Evolutionary conservation across 2,797 vertebrate species (phyloP).

Genomic region (Petrocephalus schoutedeni): DNA sequence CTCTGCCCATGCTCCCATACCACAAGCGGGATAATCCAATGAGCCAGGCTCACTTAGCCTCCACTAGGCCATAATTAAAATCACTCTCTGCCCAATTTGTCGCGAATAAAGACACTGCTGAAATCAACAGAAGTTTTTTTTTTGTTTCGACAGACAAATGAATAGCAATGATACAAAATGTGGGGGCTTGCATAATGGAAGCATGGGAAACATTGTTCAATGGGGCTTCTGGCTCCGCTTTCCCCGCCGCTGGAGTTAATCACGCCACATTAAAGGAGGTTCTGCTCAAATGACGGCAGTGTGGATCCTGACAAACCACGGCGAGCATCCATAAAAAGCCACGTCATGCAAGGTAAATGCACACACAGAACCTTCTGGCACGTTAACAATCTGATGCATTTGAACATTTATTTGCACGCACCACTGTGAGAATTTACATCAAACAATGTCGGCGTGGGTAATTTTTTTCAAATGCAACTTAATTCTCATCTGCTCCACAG

Average conservation of each 20-base stretch:
- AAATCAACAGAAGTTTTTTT: constrained; percentile 23
- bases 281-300: background rate
- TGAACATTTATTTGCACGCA: background rate
- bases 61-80: constrained; percentile 35
- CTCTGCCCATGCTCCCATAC: constrained; percentile 1
- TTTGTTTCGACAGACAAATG: constrained; percentile 30
- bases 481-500: background rate
- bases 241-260: background rate
- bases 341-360: background rate
- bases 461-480: background rate
- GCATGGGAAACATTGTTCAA: background rate
- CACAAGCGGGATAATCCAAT: constrained; percentile 28
- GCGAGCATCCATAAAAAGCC: background rate
- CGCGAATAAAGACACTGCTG: constrained; percentile 16
- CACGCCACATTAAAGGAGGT: background rate
- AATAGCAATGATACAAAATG: constrained; percentile 43
- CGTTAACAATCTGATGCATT: background rate
- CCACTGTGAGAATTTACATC: background rate
- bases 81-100: constrained; percentile 25
- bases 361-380: background rate
- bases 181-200: background rate
- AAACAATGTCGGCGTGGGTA: background rate
- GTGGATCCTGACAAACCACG: background rate
- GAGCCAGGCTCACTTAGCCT: constrained; percentile 14
- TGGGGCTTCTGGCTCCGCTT: background rate